Evolutionary conservation across 2,797 vertebrate species (phyloP).

Genomic region (Notamacropus eugenii): DNA sequence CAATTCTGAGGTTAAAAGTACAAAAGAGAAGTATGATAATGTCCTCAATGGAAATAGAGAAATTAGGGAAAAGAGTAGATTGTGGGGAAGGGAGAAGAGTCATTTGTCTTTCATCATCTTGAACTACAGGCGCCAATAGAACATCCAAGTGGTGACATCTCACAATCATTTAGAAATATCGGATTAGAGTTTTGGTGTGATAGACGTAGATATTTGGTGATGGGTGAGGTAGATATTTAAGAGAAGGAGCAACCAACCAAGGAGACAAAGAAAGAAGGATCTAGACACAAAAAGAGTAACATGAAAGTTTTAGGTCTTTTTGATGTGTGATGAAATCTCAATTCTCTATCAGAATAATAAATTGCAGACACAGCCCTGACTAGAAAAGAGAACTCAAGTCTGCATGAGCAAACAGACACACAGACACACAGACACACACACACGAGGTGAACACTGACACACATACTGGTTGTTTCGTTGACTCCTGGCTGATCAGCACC

Average conservation of each 20-base stretch:
- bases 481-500: background rate
- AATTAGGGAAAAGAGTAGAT: background rate
- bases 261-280: background rate
- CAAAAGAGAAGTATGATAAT: background rate
- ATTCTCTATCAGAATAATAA: background rate
- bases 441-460: background rate
- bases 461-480: background rate
- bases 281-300: background rate
- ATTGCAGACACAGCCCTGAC: background rate
- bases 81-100: background rate
- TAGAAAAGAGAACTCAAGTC: background rate
- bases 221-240: background rate
- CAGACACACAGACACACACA: background rate
- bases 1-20: background rate
- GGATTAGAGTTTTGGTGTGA: background rate
- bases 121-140: background rate
- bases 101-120: background rate
- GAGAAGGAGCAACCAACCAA: background rate
- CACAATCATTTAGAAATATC: background rate
- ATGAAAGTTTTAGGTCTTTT: background rate
- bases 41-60: background rate
- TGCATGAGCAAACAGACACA: background rate
- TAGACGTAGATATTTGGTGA: background rate
- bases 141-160: background rate
- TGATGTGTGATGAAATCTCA: background rate